Percentiles rank a stretch among this genome's conserved stretches.
These are phyloP conservation scores for Trematocara unimaculatum DNA, from an alignment of 2,113 vertebrate genomes.

Conservation along the genomic window DNA sequence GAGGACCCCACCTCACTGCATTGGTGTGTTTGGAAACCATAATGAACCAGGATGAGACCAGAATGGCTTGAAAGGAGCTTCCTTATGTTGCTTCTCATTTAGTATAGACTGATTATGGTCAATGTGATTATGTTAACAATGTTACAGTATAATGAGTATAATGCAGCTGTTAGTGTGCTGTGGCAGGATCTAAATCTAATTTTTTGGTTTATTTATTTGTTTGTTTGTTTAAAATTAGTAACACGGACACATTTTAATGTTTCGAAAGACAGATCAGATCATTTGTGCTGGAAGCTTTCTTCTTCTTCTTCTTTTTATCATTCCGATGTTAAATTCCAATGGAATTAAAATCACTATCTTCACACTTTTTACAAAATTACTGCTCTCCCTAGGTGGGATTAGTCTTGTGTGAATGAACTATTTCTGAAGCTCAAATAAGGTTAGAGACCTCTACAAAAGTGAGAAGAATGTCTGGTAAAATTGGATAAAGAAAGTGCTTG, in stretches of 20 bases:
- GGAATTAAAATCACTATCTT: not conserved
- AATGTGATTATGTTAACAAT: not conserved
- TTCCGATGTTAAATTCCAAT: not conserved
- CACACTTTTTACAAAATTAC: not conserved
- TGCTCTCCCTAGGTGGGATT: not conserved
- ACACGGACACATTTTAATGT: not conserved
- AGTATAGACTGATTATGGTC: not conserved
- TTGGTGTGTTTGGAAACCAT: not conserved
- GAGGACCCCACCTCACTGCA: not conserved
- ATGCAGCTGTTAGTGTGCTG: not conserved
- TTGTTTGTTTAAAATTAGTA: not conserved
- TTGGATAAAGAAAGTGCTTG: slow-evolving; percentile 3
- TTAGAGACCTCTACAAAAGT: not conserved
- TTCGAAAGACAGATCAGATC: not conserved
- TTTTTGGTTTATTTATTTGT: not conserved
- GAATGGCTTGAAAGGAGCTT: not conserved
- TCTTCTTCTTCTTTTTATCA: not conserved
- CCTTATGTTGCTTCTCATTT: not conserved
- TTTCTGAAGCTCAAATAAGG: not conserved
- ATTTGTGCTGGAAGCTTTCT: not conserved
- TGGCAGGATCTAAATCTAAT: not conserved
- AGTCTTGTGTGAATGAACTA: not conserved
- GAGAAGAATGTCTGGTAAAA: not conserved
- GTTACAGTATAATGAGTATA: not conserved
- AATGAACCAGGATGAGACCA: not conserved